These are phyloP conservation scores for Saimiri boliviensis DNA, from an alignment of 2,113 vertebrate species.

Conservation along the genomic window DNA sequence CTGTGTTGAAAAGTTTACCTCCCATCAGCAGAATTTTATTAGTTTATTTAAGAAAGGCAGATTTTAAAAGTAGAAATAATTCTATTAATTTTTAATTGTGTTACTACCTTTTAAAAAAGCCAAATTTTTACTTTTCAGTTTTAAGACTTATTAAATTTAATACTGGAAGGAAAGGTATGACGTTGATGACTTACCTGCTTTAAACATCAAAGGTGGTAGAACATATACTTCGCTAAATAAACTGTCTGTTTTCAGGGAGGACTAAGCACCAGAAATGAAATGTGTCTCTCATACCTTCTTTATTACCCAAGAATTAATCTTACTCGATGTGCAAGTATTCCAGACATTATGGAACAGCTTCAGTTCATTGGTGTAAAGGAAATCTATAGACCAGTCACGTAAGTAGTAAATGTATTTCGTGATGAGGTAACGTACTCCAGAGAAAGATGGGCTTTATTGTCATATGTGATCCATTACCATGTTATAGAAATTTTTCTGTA, in stretches of 20 bases:
- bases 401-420: constrained; percentile 65
- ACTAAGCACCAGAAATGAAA: constrained; percentile 92
- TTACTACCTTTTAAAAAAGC: not conserved
- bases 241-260: constrained; percentile 87
- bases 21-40: not conserved
- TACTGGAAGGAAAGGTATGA: not conserved
- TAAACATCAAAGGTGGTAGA: not conserved
- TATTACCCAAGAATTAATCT: constrained; percentile 93
- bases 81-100: not conserved
- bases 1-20: not conserved
- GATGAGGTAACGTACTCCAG: fast-evolving
- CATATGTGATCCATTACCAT: not conserved
- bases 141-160: not conserved
- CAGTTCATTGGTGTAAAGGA: constrained; percentile 93
- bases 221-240: constrained; percentile 33
- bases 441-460: not conserved
- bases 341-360: constrained; percentile 91
- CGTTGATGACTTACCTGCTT: not conserved
- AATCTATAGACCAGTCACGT: constrained; percentile 91
- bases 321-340: constrained; percentile 92
- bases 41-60: not conserved
- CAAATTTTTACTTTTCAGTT: not conserved
- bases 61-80: not conserved
- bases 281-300: constrained; percentile 93
- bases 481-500: not conserved